Evolutionary conservation across 2,888 invertebrate genomes (phyloP).

Genomic region (Ectemnius cavifrons): DNA sequence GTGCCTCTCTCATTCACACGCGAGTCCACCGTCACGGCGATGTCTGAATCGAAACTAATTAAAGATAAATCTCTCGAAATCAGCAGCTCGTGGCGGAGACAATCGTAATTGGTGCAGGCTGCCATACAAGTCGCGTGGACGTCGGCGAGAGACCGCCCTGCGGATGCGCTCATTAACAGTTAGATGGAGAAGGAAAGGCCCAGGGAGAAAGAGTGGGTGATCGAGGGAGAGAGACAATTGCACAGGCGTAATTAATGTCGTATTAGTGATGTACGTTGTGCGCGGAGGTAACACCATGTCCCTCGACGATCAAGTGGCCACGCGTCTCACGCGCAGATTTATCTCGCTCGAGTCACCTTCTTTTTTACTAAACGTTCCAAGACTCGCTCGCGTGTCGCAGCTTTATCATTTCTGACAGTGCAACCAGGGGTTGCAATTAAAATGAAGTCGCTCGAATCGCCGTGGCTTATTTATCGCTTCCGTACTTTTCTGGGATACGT

Average conservation of each 20-base stretch:
- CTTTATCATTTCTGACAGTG: no score
- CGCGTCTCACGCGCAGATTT: constrained; percentile 11
- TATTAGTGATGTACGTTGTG: constrained; percentile 63
- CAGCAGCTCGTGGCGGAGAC: constrained; percentile 60
- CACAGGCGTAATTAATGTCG: constrained; percentile 63
- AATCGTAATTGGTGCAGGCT: constrained; percentile 65
- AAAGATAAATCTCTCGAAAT: constrained; percentile 63
- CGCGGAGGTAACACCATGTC: constrained; percentile 60
- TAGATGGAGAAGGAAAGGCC: no score
- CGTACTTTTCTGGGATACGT: no score
- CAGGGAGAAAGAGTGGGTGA: no score
- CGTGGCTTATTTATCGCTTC: no score
- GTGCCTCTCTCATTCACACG: no score
- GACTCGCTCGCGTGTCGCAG: no score
- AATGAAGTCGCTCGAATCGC: no score
- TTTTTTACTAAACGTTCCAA: no score
- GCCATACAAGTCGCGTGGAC: constrained; percentile 25
- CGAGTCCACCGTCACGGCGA: no score
- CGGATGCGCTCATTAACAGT: constrained; percentile 63
- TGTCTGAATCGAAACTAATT: constrained; percentile 46
- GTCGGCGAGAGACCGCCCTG: constrained; percentile 33
- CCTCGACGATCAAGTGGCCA: constrained; percentile 36
- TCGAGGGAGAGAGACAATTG: constrained; percentile 58
- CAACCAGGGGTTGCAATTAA: no score
- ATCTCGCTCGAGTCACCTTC: constrained; percentile 10